A percentile compares a stretch with the other conserved stretches of the same genome.
These are phyloP conservation scores for Dicranocentrus wangi DNA, from an alignment of 2,888 invertebrate genomes.

Conservation along the genomic window DNA sequence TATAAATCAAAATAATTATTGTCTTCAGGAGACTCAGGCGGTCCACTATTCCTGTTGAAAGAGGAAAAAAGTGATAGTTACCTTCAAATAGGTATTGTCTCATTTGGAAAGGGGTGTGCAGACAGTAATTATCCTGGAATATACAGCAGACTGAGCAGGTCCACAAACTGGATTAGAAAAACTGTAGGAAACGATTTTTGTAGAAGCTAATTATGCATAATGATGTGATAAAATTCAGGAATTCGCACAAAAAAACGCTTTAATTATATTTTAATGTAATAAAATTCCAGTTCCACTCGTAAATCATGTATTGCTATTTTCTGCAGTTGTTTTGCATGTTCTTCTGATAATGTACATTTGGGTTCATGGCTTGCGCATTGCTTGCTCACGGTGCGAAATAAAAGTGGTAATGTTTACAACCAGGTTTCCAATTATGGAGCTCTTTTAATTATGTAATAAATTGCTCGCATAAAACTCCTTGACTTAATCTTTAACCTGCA, in stretches of 20 bases:
- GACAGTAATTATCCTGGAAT: constrained; percentile 60
- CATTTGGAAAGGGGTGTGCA: constrained; percentile 63
- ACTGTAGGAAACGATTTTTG: constrained; percentile 33
- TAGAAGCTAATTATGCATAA: constrained; percentile 17
- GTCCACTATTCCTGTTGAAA: constrained; percentile 46
- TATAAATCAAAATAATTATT: no score
- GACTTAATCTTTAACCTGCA: background rate
- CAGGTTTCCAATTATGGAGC: background rate
- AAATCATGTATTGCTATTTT: constrained; percentile 35
- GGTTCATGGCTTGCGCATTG: background rate
- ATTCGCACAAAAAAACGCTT: constrained; percentile 11
- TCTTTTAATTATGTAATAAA: constrained; percentile 20
- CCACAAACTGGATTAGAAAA: constrained; percentile 60
- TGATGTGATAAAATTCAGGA: constrained; percentile 46
- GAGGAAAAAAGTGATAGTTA: constrained; percentile 38
- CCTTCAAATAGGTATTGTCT: constrained; percentile 59
- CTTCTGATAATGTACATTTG: constrained; percentile 8
- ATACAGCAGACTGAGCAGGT: constrained; percentile 55
- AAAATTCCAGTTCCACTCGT: constrained; percentile 11
- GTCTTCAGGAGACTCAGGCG: constrained; percentile 58
- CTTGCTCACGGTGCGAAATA: background rate
- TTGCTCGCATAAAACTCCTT: constrained; percentile 1
- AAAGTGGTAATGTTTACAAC: background rate
- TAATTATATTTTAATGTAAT: constrained; percentile 9
- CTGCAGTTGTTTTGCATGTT: background rate